Conservation (phyloP, 1,140 invertebrate species). For the Zophobas atratus region DNA sequence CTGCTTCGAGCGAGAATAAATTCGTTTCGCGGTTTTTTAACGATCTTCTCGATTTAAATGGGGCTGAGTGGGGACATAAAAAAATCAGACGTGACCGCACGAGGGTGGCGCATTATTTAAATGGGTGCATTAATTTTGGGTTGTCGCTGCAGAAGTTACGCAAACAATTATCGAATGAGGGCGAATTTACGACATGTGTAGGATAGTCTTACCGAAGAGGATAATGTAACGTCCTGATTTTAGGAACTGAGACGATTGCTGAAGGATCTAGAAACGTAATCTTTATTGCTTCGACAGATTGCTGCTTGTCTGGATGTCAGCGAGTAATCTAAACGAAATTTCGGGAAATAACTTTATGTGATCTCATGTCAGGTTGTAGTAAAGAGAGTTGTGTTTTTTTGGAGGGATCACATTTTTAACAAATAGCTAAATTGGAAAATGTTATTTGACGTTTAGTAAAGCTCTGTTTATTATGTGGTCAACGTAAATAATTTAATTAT, state of each 20-base stretch:
- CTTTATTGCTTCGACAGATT: slow-evolving; percentile 32
- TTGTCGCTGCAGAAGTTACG: too few species aligned
- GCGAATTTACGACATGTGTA: too few species aligned
- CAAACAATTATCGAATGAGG: too few species aligned
- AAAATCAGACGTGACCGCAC: neutral
- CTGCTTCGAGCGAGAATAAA: neutral
- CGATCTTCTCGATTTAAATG: slow-evolving; percentile 4
- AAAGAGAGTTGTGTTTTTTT: slow-evolving; percentile 24
- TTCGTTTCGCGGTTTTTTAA: slow-evolving; percentile 18
- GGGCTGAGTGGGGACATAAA: neutral
- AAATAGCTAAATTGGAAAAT: too few species aligned
- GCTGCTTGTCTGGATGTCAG: slow-evolving; percentile 29
- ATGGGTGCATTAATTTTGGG: neutral
- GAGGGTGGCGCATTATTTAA: neutral
- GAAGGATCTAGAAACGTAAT: slow-evolving; percentile 12
- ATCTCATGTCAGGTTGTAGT: too few species aligned
- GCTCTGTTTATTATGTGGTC: too few species aligned
- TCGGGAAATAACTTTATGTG: slow-evolving; percentile 1
- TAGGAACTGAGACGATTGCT: slow-evolving; percentile 10
- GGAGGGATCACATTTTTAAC: neutral
- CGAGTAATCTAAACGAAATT: slow-evolving; percentile 21
- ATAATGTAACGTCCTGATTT: too few species aligned
- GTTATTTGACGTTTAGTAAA: too few species aligned
- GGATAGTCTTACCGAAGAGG: neutral
- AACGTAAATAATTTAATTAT: too few species aligned